These are phyloP conservation scores for Trogon melanurus DNA, from an alignment of 2,113 vertebrate genomes.

Conservation along the genomic window DNA sequence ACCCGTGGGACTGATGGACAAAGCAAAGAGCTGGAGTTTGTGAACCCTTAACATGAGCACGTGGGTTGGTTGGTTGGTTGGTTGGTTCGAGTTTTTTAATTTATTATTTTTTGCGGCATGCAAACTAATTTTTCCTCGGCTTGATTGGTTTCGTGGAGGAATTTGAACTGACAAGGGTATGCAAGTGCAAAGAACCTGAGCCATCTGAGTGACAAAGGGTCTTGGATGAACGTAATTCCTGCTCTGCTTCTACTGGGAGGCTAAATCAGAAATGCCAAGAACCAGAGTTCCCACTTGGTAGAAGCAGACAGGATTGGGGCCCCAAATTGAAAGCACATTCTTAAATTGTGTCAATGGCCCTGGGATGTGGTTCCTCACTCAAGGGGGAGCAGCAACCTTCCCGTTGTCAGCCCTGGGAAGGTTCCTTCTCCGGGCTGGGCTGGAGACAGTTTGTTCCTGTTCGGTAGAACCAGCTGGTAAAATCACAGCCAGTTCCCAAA, in stretches of 20 bases:
- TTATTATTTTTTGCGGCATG: rapidly evolving
- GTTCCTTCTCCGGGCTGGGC: background rate
- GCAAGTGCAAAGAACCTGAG: background rate
- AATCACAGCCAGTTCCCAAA: background rate
- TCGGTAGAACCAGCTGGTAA: constrained; percentile 3
- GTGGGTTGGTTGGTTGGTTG: too few relatives aligned
- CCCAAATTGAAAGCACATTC: constrained; percentile 19
- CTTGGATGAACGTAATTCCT: background rate
- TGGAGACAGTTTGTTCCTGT: background rate
- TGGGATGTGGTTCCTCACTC: background rate
- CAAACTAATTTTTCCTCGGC: background rate
- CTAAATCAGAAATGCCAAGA: background rate
- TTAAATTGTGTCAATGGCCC: background rate
- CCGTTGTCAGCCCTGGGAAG: background rate
- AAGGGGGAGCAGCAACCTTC: background rate
- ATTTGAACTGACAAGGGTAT: background rate
- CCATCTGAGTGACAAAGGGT: background rate
- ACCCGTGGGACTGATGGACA: background rate
- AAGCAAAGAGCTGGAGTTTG: background rate
- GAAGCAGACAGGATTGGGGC: background rate
- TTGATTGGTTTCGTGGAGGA: background rate
- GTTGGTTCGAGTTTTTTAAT: too few relatives aligned
- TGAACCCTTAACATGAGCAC: background rate
- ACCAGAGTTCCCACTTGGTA: background rate
- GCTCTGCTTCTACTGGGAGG: background rate